A percentile compares a stretch with the other conserved stretches of the same genome.
Evolutionary conservation across 2,888 invertebrate genomes (phyloP).

Genomic region (Eudemis profundana): DNA sequence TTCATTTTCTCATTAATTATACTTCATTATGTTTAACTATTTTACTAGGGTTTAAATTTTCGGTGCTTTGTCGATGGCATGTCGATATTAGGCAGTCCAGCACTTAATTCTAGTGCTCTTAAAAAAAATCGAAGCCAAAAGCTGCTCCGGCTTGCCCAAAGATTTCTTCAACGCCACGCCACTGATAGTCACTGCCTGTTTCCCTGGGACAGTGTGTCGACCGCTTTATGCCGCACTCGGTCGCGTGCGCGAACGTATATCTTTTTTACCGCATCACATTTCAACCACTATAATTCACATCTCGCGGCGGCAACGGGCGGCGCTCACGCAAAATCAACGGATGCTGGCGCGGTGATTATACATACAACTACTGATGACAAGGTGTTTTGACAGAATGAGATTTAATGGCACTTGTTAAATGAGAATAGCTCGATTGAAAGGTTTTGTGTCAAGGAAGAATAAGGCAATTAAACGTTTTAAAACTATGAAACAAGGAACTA

Average conservation of each 20-base stretch:
- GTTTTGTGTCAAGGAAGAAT: not conserved
- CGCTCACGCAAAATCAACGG: slow-evolving; percentile 30
- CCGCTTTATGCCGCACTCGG: slow-evolving; percentile 13
- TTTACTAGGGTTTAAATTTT: too few relatives aligned
- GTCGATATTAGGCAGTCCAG: too few relatives aligned
- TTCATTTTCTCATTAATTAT: too few relatives aligned
- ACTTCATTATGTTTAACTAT: too few relatives aligned
- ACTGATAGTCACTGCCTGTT: not conserved
- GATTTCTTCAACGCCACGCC: too few relatives aligned
- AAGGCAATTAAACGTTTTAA: too few relatives aligned
- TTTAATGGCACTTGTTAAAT: not conserved
- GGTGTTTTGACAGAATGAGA: not conserved
- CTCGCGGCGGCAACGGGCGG: not conserved
- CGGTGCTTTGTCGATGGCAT: too few relatives aligned
- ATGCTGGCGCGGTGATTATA: slow-evolving; percentile 15
- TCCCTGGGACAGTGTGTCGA: not conserved
- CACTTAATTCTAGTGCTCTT: too few relatives aligned
- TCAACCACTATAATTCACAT: slow-evolving; percentile 29
- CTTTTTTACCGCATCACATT: slow-evolving; percentile 25
- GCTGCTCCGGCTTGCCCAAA: too few relatives aligned
- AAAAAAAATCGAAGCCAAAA: too few relatives aligned
- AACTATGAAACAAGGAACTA: too few relatives aligned
- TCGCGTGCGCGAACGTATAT: slow-evolving; percentile 24
- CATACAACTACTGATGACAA: not conserved
- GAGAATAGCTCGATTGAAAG: not conserved